A percentile compares a stretch with the other conserved stretches of the same genome.
Evolutionary conservation across 2,113 vertebrate genomes (phyloP).

Genomic region (Ifrita kowaldi): DNA sequence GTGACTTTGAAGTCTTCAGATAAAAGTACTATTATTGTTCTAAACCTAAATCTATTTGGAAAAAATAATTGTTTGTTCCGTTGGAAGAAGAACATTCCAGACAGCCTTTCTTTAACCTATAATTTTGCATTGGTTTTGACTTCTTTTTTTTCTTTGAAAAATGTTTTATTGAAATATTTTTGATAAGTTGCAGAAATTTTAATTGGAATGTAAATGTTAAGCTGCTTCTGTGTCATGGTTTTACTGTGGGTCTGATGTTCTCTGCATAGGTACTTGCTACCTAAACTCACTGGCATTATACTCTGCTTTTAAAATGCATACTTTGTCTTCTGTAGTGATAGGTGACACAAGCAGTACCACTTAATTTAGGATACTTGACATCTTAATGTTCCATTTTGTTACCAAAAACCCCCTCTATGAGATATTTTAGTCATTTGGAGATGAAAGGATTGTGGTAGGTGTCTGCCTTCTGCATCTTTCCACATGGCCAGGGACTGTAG

Average conservation of each 20-base stretch:
- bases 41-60: conserved; percentile 33
- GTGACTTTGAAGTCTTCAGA: conserved; percentile 64
- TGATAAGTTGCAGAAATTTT: conserved; percentile 2
- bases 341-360: neutral
- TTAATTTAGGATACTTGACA: neutral
- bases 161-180: neutral
- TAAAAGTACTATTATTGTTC: conserved; percentile 65
- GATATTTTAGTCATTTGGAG: neutral
- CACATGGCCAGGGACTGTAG: rapidly evolving
- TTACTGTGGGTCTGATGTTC: neutral
- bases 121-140: neutral
- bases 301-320: neutral
- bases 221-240: neutral
- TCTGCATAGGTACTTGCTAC: neutral
- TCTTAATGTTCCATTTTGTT: neutral
- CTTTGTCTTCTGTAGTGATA: neutral
- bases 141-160: neutral
- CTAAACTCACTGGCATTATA: neutral
- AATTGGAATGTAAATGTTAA: neutral
- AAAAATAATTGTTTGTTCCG: conserved; percentile 7
- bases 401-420: neutral
- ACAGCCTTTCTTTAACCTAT: neutral
- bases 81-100: neutral
- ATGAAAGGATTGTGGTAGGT: neutral
- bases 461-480: neutral